Evolutionary conservation across 2,888 invertebrate genomes (phyloP).

Genomic region (Incurvaria masculella): DNA sequence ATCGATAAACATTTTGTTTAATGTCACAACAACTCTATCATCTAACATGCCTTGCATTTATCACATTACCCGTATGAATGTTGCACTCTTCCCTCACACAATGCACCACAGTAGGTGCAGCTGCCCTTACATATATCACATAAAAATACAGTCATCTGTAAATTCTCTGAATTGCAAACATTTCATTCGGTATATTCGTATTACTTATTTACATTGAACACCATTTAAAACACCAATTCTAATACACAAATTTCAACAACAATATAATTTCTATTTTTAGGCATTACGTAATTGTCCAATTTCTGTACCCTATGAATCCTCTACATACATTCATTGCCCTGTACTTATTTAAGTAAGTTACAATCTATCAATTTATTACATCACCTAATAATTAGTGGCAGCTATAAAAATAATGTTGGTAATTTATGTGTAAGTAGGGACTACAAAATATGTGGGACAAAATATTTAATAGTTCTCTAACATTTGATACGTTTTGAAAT

Average conservation of each 20-base stretch:
- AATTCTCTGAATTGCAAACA: constrained; percentile 32
- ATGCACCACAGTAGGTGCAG: constrained; percentile 41
- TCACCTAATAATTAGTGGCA: background rate
- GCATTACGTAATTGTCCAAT: constrained; percentile 31
- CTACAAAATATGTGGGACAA: constrained; percentile 10
- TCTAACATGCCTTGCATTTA: constrained; percentile 39
- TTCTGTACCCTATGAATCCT: constrained; percentile 5
- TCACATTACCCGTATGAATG: constrained; percentile 44
- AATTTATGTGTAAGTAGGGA: constrained; percentile 20
- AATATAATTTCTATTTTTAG: constrained; percentile 40
- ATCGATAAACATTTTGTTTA: constrained; percentile 53
- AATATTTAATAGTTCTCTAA: constrained; percentile 7
- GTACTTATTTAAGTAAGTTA: constrained; percentile 16
- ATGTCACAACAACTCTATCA: constrained; percentile 56
- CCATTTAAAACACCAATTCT: constrained; percentile 56
- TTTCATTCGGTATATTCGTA: constrained; percentile 31
- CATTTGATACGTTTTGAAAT: too few relatives aligned
- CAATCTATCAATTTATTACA: background rate
- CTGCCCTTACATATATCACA: constrained; percentile 41
- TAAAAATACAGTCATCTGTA: constrained; percentile 56
- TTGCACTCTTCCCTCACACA: constrained; percentile 15
- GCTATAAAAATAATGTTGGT: too few relatives aligned
- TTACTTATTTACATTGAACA: constrained; percentile 54
- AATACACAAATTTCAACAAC: constrained; percentile 55
- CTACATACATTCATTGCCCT: constrained; percentile 23